These are phyloP conservation scores for Polyploca ridens DNA, from an alignment of 2,888 invertebrate species.

Conservation along the genomic window DNA sequence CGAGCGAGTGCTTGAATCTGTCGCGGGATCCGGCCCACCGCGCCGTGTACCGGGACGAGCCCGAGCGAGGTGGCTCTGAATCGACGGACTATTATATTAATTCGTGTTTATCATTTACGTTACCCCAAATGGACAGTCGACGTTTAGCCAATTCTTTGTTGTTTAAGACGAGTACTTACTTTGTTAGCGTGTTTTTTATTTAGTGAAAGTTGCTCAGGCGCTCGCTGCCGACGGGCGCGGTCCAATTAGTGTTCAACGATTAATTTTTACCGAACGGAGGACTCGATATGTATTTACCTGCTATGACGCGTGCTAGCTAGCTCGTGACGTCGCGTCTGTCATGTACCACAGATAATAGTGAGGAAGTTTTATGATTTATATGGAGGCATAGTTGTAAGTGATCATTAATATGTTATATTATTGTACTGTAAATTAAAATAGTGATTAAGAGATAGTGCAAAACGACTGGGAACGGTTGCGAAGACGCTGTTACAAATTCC, in stretches of 20 bases:
- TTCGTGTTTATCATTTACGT: constrained; percentile 48
- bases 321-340: constrained; percentile 38
- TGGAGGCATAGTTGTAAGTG: constrained; percentile 73
- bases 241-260: constrained; percentile 79
- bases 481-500: constrained; percentile 45
- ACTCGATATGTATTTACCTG: constrained; percentile 53
- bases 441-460: constrained; percentile 81
- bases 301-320: constrained; percentile 46
- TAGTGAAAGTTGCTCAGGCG: constrained; percentile 84
- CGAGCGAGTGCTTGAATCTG: constrained; percentile 2
- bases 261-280: constrained; percentile 68
- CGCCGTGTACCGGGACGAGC: constrained; percentile 30
- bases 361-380: constrained; percentile 63
- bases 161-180: constrained; percentile 78
- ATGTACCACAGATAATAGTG: constrained; percentile 44
- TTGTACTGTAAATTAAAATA: constrained; percentile 73
- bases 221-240: constrained; percentile 79
- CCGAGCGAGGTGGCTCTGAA: constrained; percentile 28
- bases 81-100: constrained; percentile 19
- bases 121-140: constrained; percentile 65
- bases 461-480: constrained; percentile 82
- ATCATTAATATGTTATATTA: constrained; percentile 77
- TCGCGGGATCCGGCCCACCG: constrained; percentile 28
- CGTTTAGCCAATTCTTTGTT: constrained; percentile 79
- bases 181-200: constrained; percentile 78